Evolutionary conservation across 1,140 invertebrate species (phyloP).

Genomic region (Onthophagus taurus): DNA sequence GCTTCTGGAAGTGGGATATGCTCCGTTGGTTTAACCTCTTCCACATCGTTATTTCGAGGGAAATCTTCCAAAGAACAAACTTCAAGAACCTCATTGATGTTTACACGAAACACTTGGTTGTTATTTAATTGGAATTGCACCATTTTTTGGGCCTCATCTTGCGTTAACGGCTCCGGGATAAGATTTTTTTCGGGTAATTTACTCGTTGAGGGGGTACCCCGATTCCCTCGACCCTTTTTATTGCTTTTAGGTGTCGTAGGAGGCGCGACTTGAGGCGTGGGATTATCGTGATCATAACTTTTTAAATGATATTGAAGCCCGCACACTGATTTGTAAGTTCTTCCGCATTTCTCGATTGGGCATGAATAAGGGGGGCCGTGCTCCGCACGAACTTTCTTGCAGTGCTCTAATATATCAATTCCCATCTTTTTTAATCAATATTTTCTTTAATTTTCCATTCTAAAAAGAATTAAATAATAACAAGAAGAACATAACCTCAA

Average conservation of each 20-base stretch:
- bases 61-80: slow-evolving; percentile 55
- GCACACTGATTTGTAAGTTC: slow-evolving; percentile 74
- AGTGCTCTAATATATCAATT: slow-evolving; percentile 77
- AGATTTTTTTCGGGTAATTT: slow-evolving; percentile 37
- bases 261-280: slow-evolving; percentile 32
- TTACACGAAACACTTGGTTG: slow-evolving; percentile 49
- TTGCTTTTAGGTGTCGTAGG: slow-evolving; percentile 37
- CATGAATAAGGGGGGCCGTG: slow-evolving; percentile 76
- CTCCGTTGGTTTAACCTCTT: slow-evolving; percentile 34
- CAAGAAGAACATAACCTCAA: no score
- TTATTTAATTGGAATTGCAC: slow-evolving; percentile 80
- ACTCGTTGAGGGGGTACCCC: slow-evolving; percentile 7
- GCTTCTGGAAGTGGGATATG: slow-evolving; percentile 71
- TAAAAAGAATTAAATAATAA: no score
- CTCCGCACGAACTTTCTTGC: slow-evolving; percentile 66
- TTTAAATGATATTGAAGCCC: slow-evolving; percentile 79
- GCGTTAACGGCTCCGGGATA: slow-evolving; percentile 54
- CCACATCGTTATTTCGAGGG: slow-evolving; percentile 40
- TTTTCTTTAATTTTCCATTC: background rate
- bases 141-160: slow-evolving; percentile 70
- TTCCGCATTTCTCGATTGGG: slow-evolving; percentile 71
- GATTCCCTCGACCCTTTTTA: slow-evolving; percentile 38
- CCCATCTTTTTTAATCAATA: slow-evolving; percentile 52
- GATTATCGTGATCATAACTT: slow-evolving; percentile 72
- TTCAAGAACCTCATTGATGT: slow-evolving; percentile 50